Evolutionary conservation across 2,113 vertebrate species (phyloP), one percentile per base, ranked within the genome.

Genomic region (Bambusicola thoracicus): DNA sequence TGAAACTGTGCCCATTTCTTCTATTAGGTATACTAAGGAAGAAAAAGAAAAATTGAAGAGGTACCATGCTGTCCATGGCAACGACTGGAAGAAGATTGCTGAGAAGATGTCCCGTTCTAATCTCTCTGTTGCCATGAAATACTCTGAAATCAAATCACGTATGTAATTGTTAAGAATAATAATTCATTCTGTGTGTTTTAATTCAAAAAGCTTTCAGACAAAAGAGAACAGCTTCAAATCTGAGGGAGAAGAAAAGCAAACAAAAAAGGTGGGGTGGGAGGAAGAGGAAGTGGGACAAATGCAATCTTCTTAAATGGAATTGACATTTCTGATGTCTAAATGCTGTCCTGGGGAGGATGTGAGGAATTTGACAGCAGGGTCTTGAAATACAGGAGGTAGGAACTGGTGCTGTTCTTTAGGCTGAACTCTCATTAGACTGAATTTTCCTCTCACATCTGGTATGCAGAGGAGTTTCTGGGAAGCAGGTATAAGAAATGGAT

Each of bases 71-170:
- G 36, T 97, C 22, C 92, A 98, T 16, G 98, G 98, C 10, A 98
- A 98, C 9, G 77, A 98, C 11, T 98, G 98, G 98, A 97, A 92
- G 34, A 98, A 97, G 83, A 97, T 98, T 8, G 97, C 97, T 1
- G 85, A 84, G 30, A 10, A 97, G 92, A 97, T 98, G 92, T 95
- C 95, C 27, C 97, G 98, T 13, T 98, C 95, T 34, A 96, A 94
- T 58, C 93, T 96, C 56, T 97, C 97, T 0, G 95, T 98, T 5
- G 97, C 97, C 61, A 95, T 97, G 48, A 98, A 98, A 82, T 97
- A 73, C 86, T 98, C 97, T 49, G 97, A 98, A 95, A 94, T 98
- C 58, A 96, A 90, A 49, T 85, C 86, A 1, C 8, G 98, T 98
- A 93, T 88, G 96, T 58, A 27, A 46, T 62, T 76, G 69, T 65